Percentiles rank a stretch among this genome's conserved stretches.
These are phyloP conservation scores for Mamestra configurata DNA, from an alignment of 1,140 invertebrate genomes.

Conservation along the genomic window DNA sequence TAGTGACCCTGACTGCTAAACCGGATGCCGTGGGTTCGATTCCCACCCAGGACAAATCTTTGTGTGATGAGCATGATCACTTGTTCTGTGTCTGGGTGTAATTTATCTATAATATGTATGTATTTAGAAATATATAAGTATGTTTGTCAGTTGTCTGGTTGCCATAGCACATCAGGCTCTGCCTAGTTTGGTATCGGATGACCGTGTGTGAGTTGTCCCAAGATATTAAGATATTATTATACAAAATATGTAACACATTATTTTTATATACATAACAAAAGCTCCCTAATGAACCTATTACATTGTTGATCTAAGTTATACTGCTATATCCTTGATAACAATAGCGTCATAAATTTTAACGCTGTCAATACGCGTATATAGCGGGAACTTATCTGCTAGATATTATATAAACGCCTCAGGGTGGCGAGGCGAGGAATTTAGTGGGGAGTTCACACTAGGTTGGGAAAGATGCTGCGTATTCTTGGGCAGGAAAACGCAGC, in stretches of 20 bases:
- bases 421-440: slow-evolving; percentile 67
- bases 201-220: too few species aligned
- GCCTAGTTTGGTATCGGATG: too few species aligned
- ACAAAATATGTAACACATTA: background rate
- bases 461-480: slow-evolving; percentile 53
- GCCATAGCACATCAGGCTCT: too few species aligned
- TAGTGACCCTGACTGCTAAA: too few species aligned
- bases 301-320: slow-evolving; percentile 44
- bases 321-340: slow-evolving; percentile 58
- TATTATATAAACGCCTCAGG: slow-evolving; percentile 85
- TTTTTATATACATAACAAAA: background rate
- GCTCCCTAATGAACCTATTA: slow-evolving; percentile 27
- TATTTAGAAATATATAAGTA: too few species aligned
- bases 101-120: too few species aligned
- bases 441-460: slow-evolving; percentile 52
- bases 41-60: too few species aligned
- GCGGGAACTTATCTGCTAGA: slow-evolving; percentile 80
- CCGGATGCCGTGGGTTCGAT: too few species aligned
- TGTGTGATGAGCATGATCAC: too few species aligned
- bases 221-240: too few species aligned
- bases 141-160: too few species aligned
- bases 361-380: slow-evolving; percentile 84
- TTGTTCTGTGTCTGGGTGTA: too few species aligned
- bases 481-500: background rate
- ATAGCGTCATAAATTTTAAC: slow-evolving; percentile 84